Conservation (phyloP, 2,113 vertebrate species). For the Pipra filicauda region DNA sequence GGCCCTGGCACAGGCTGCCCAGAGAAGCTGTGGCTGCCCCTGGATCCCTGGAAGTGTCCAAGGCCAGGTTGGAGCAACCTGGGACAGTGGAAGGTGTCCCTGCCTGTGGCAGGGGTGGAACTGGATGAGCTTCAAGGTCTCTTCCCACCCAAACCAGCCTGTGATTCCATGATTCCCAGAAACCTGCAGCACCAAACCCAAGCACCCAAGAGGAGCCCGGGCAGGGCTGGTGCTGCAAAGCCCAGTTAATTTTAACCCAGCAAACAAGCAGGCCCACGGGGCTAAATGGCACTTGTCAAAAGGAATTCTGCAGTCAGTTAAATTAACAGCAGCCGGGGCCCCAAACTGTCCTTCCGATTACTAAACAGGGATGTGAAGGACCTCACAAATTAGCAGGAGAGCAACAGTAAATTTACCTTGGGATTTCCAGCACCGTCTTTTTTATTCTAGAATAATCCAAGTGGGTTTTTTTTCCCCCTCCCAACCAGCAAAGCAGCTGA, state of each 20-base stretch:
- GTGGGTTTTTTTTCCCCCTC: not conserved
- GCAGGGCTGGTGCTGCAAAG: not conserved
- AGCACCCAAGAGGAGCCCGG: not conserved
- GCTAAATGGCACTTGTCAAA: not conserved
- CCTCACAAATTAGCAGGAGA: not conserved
- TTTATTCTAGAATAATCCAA: not conserved
- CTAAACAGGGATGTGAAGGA: not conserved
- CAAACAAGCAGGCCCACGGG: not conserved
- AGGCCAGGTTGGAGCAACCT: not conserved
- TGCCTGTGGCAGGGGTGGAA: not conserved
- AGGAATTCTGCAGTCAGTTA: not conserved
- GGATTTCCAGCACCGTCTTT: fast-evolving
- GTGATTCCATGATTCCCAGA: not conserved
- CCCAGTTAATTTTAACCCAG: not conserved
- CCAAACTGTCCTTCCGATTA: not conserved
- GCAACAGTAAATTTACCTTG: not conserved
- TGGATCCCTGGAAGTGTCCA: not conserved
- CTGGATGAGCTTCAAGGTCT: not conserved
- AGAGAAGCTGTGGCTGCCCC: not conserved
- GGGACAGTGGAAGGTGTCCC: not conserved
- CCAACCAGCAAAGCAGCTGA: not conserved
- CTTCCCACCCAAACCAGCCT: not conserved
- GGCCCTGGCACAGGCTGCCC: not conserved
- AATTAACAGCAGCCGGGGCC: not conserved
- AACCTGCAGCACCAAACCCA: not conserved